Evolutionary conservation across 2,888 invertebrate species (phyloP).

Genomic region (Pimpla rufipes): DNA sequence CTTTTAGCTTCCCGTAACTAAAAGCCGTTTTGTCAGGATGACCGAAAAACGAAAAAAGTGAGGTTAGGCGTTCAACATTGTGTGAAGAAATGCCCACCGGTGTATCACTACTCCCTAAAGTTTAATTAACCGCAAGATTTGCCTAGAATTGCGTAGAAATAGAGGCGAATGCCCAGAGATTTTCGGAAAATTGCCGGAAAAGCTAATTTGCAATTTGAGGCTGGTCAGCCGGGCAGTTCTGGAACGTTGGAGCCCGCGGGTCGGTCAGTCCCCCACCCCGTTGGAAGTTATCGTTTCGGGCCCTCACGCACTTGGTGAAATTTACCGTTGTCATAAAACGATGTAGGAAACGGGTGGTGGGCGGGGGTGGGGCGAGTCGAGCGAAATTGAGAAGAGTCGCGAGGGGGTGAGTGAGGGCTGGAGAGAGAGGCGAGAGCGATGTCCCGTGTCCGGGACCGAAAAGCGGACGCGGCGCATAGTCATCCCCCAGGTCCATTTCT

Average conservation of each 20-base stretch:
- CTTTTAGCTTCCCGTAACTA: too few relatives aligned
- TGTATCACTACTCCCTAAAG: too few relatives aligned
- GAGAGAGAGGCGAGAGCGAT: slow-evolving; percentile 52
- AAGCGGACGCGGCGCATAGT: slow-evolving; percentile 54
- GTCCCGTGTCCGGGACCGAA: slow-evolving; percentile 52
- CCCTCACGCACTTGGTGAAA: slow-evolving; percentile 58
- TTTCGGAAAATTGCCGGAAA: neutral
- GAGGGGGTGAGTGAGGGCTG: slow-evolving; percentile 34
- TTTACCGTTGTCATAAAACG: slow-evolving; percentile 68
- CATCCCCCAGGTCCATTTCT: slow-evolving; percentile 63
- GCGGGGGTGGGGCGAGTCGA: slow-evolving; percentile 10
- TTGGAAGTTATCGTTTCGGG: slow-evolving; percentile 59
- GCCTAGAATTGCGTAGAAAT: too few relatives aligned
- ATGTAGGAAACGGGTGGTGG: slow-evolving; percentile 40
- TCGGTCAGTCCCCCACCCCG: slow-evolving; percentile 15
- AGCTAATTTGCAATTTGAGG: too few relatives aligned
- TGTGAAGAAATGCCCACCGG: too few relatives aligned
- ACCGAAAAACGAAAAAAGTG: too few relatives aligned
- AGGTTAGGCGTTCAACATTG: too few relatives aligned
- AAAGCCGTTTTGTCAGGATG: too few relatives aligned
- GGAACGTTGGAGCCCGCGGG: neutral
- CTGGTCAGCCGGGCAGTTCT: neutral
- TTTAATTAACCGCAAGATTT: too few relatives aligned
- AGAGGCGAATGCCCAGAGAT: too few relatives aligned
- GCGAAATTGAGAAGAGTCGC: slow-evolving; percentile 55